These are phyloP conservation scores for Philypnodon macrostomus DNA, from an alignment of 2,797 vertebrate genomes.

Conservation along the genomic window DNA sequence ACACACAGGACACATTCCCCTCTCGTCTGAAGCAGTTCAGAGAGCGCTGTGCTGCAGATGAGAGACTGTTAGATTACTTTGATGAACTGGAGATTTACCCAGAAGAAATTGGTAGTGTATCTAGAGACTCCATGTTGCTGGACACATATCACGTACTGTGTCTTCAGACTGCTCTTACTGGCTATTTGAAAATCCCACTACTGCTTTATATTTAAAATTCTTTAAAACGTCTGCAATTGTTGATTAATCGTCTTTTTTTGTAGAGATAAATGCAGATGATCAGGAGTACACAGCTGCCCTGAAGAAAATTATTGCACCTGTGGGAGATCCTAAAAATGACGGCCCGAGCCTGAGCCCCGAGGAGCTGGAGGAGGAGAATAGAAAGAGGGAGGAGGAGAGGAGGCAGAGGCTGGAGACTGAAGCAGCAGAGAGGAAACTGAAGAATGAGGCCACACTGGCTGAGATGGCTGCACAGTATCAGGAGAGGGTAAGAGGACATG, in stretches of 20 bases:
- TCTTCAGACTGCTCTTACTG: not conserved
- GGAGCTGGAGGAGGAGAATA: constrained; percentile 77
- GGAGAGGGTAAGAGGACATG: constrained; percentile 81
- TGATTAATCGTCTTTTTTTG: not conserved
- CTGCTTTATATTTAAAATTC: no score
- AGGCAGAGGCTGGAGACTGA: constrained; percentile 64
- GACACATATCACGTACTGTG: no score
- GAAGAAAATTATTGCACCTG: constrained; percentile 76
- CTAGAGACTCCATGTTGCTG: not conserved
- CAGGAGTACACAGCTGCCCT: constrained; percentile 68
- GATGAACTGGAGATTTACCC: constrained; percentile 90
- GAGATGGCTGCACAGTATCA: constrained; percentile 80
- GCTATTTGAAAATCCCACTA: no score
- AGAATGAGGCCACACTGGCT: constrained; percentile 72
- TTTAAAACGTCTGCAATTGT: not conserved
- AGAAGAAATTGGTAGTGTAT: constrained; percentile 79
- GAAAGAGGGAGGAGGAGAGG: constrained; percentile 65
- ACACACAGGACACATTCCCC: constrained; percentile 78
- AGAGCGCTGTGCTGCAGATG: constrained; percentile 68
- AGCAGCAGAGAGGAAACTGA: constrained; percentile 65
- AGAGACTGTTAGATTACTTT: constrained; percentile 88
- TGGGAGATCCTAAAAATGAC: constrained; percentile 84
- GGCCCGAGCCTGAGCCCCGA: constrained; percentile 80
- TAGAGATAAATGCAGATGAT: constrained; percentile 61
- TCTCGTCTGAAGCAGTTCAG: constrained; percentile 76